phyloP scores from a whole-genome alignment of 2,888 invertebrate species.

The Lasioglossum leucozonium region DNA sequence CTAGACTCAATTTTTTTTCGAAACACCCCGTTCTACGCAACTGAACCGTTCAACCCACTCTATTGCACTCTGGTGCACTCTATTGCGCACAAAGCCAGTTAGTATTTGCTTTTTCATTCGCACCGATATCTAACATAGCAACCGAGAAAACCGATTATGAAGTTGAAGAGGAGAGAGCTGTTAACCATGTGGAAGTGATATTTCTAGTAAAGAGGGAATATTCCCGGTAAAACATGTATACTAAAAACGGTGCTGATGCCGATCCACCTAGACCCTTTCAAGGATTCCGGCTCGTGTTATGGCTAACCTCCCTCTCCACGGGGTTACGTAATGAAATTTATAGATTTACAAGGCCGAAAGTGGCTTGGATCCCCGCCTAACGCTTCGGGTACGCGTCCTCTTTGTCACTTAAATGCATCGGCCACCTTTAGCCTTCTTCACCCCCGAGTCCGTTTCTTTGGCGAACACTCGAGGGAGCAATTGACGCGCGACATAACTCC shows the following conservation, averaged over 20 bases:
- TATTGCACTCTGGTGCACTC: too few relatives aligned
- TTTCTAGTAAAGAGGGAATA: not conserved
- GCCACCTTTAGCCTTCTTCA: slow-evolving; percentile 51
- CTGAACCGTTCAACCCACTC: too few relatives aligned
- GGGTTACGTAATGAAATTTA: slow-evolving; percentile 61
- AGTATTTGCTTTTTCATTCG: not conserved
- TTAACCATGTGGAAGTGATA: not conserved
- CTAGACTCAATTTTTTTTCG: not conserved
- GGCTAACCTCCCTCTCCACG: not conserved
- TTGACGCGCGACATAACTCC: slow-evolving; percentile 80
- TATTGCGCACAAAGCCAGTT: too few relatives aligned
- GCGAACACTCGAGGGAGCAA: slow-evolving; percentile 70
- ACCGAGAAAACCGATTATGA: not conserved
- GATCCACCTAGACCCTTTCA: slow-evolving; percentile 7
- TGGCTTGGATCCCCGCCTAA: not conserved
- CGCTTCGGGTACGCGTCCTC: slow-evolving; percentile 42
- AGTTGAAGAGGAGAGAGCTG: not conserved
- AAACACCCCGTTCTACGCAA: too few relatives aligned
- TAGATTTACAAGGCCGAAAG: slow-evolving; percentile 26
- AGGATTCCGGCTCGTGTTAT: slow-evolving; percentile 28
- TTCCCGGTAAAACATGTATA: not conserved
- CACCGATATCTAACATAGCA: not conserved
- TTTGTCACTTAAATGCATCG: slow-evolving; percentile 54
- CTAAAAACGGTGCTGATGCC: not conserved
- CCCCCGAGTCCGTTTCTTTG: slow-evolving; percentile 52